Evolutionary conservation across 2,113 vertebrate species (phyloP).

Genomic region (Anolis carolinensis): DNA sequence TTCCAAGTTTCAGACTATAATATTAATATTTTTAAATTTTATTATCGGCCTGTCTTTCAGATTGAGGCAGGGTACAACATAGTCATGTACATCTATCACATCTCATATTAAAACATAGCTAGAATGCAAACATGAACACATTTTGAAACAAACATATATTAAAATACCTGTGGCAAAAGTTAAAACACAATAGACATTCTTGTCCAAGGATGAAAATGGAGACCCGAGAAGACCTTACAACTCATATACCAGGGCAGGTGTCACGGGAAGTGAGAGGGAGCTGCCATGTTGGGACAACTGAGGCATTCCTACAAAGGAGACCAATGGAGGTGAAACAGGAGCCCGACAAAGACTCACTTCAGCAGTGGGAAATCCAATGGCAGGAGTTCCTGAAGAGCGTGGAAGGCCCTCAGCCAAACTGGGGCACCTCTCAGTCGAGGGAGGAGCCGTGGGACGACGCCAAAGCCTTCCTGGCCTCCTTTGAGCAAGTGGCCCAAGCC

Average conservation of each 20-base stretch:
- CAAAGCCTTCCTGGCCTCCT: neutral
- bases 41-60: no score
- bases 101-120: no score
- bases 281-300: neutral
- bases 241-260: neutral
- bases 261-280: neutral
- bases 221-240: no score
- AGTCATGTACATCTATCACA: no score
- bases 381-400: neutral
- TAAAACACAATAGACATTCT: neutral
- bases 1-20: neutral
- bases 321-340: slow-evolving; percentile 1
- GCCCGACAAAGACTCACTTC: neutral
- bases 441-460: neutral
- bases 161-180: no score
- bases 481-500: neutral
- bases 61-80: no score
- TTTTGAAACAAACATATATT: no score
- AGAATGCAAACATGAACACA: no score
- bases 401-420: neutral
- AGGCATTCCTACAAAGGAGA: neutral
- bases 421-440: neutral
- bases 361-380: neutral
- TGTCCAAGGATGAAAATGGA: neutral
- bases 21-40: no score